Percentiles rank a stretch among this genome's conserved stretches.
These are phyloP conservation scores for Parotocinclus haroldoi DNA, from an alignment of 2,797 vertebrate genomes.

Conservation along the genomic window DNA sequence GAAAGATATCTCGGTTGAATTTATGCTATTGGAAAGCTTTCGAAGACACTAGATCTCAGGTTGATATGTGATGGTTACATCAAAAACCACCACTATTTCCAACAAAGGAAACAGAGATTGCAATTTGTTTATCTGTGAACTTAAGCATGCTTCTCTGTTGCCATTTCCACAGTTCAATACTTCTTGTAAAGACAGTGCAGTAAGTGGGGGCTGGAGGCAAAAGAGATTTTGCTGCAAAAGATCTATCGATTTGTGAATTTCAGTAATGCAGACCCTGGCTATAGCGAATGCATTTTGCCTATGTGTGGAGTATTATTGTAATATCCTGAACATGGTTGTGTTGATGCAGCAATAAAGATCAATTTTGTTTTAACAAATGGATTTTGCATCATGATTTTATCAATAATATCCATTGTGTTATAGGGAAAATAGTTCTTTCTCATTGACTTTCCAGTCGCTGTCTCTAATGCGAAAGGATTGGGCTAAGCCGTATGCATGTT, in stretches of 20 bases:
- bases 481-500: neutral
- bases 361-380: neutral
- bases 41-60: neutral
- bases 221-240: conserved; percentile 13
- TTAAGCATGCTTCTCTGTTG: conserved; percentile 17
- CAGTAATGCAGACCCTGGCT: neutral
- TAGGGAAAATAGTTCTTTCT: too few relatives aligned
- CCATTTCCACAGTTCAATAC: conserved; percentile 13
- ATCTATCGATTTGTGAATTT: conserved; percentile 9
- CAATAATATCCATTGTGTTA: too few relatives aligned
- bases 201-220: conserved; percentile 1
- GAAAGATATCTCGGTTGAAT: neutral
- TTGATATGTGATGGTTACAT: too few relatives aligned
- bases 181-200: conserved; percentile 15
- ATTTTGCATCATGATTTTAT: too few relatives aligned
- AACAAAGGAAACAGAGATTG: conserved; percentile 21
- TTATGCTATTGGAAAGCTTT: neutral
- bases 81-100: neutral
- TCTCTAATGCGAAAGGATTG: neutral
- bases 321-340: neutral
- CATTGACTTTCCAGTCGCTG: too few relatives aligned
- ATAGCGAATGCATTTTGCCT: neutral
- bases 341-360: neutral
- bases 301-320: neutral
- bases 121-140: conserved; percentile 34